Percentiles rank a stretch among this genome's conserved stretches.
phyloP scores from a whole-genome alignment of 2,797 vertebrate genomes.

The Poecilia velifera region DNA sequence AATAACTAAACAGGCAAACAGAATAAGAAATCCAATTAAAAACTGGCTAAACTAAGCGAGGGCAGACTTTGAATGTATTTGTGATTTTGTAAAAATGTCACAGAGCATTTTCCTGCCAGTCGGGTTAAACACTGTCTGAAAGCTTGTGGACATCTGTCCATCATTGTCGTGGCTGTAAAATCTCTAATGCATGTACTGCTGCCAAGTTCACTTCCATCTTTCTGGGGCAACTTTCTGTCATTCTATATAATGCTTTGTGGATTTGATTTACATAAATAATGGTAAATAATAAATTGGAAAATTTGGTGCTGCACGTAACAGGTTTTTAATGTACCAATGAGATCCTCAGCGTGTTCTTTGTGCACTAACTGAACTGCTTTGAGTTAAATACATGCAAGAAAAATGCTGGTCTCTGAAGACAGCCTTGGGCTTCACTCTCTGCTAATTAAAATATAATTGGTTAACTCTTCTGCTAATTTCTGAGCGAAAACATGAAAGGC shows the following conservation, averaged over 20 bases:
- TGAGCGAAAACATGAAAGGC: not conserved
- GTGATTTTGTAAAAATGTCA: not conserved
- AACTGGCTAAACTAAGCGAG: not conserved
- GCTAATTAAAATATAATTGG: constrained; percentile 9
- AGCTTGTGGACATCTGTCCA: not conserved
- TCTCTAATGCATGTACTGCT: not conserved
- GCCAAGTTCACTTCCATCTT: not conserved
- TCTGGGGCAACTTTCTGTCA: not conserved
- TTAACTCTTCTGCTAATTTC: constrained; percentile 2
- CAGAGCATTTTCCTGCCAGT: not conserved
- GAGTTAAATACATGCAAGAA: constrained; percentile 5
- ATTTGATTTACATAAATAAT: not conserved
- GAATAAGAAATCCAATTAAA: not conserved
- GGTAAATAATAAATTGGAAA: not conserved
- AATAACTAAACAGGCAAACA: not conserved
- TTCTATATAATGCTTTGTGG: not conserved
- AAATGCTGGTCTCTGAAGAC: constrained; percentile 6
- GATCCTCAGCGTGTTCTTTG: not conserved
- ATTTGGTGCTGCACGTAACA: not conserved
- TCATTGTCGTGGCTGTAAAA: not conserved
- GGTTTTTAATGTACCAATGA: not conserved
- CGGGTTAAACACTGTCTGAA: not conserved
- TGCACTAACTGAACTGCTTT: not conserved
- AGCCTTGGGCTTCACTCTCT: not conserved
- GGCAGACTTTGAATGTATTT: not conserved